Conservation (phyloP, 2,888 invertebrate genomes). For the Marronus borbonicus region DNA sequence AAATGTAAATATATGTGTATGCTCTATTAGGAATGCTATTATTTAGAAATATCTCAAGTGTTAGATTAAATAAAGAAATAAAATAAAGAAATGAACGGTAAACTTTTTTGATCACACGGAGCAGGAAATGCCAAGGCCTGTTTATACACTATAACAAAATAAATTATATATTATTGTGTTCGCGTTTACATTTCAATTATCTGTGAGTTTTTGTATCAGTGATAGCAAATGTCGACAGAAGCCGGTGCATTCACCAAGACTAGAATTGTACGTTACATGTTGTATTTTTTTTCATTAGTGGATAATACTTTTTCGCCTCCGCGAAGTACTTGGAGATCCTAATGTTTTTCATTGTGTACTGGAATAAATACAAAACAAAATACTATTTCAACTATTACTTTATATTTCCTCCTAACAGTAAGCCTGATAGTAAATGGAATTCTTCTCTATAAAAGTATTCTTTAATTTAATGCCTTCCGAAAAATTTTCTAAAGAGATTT, state of each 20-base stretch:
- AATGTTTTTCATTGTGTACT: too few species aligned
- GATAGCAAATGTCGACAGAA: too few species aligned
- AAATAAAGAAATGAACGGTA: neutral
- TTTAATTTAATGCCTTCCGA: constrained; percentile 17
- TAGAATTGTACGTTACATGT: too few species aligned
- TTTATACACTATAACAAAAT: neutral
- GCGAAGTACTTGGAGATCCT: too few species aligned
- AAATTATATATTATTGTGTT: constrained; percentile 1
- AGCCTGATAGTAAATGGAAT: too few species aligned
- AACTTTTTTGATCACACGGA: neutral
- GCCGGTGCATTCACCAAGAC: too few species aligned
- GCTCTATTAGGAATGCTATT: neutral
- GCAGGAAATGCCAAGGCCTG: neutral
- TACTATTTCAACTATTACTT: too few species aligned
- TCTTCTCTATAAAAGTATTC: neutral
- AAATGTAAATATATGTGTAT: constrained; percentile 5
- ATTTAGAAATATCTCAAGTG: constrained; percentile 11
- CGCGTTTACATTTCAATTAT: too few species aligned
- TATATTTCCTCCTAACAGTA: too few species aligned
- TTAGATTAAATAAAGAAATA: constrained; percentile 2
- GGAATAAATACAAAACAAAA: too few species aligned
- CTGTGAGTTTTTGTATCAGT: neutral
- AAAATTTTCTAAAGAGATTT: constrained; percentile 24
- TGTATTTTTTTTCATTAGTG: too few species aligned
- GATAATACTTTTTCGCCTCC: too few species aligned